Percentiles rank a stretch among this genome's conserved stretches.
Evolutionary conservation across 2,113 vertebrate genomes (phyloP).

Genomic region (Rhombomys opimus): DNA sequence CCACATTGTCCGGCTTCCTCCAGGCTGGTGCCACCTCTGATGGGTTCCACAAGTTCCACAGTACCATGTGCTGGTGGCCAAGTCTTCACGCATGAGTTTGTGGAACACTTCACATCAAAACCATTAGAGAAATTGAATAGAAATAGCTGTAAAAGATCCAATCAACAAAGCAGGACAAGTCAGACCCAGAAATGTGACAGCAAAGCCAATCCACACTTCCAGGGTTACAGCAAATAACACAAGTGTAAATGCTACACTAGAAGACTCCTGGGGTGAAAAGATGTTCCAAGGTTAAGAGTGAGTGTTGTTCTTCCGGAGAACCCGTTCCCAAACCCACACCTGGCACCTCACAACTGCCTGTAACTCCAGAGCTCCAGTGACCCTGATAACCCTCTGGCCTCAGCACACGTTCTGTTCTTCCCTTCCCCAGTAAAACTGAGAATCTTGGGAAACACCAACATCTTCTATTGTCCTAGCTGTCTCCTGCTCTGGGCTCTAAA

Average conservation of each 20-base stretch:
- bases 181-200: neutral
- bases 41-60: neutral
- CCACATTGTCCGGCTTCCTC: neutral
- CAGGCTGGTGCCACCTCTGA: neutral
- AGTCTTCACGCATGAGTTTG: neutral
- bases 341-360: neutral
- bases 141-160: neutral
- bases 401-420: neutral
- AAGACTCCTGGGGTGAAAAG: neutral
- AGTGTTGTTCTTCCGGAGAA: neutral
- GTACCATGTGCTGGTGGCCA: neutral
- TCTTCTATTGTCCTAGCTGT: no score
- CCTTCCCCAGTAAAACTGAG: neutral
- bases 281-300: neutral
- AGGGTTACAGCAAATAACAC: neutral
- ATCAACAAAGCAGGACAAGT: neutral
- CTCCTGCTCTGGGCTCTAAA: neutral
- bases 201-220: neutral
- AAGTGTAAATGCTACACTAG: neutral
- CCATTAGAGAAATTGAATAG: neutral
- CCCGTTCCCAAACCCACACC: neutral
- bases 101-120: neutral
- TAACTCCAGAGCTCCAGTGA: neutral
- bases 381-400: neutral
- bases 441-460: neutral